Conservation (phyloP, 2,888 invertebrate species). For the Pandemis corylana region DNA sequence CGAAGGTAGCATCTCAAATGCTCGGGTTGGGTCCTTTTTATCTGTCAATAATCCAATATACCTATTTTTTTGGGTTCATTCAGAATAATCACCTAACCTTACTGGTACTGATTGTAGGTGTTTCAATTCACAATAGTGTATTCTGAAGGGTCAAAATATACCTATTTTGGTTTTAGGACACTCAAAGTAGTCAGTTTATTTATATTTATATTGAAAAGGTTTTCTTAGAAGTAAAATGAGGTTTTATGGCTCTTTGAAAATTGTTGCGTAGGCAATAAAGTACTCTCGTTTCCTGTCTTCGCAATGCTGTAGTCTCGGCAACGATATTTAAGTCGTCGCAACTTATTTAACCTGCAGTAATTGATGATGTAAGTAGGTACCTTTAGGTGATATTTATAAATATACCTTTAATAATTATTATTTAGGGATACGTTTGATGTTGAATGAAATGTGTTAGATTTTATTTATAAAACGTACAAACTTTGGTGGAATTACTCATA, state of each 20-base stretch:
- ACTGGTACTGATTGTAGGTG: slow-evolving; percentile 7
- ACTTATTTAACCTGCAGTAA: background rate
- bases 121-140: background rate
- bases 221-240: too few relatives aligned
- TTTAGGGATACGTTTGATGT: too few relatives aligned
- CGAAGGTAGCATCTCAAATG: slow-evolving; percentile 23
- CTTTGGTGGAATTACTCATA: background rate
- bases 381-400: too few relatives aligned
- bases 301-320: background rate
- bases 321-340: background rate
- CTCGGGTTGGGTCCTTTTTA: slow-evolving; percentile 21
- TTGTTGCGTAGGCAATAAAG: background rate
- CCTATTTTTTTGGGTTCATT: slow-evolving; percentile 14
- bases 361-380: too few relatives aligned
- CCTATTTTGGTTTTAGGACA: background rate
- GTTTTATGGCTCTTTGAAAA: too few relatives aligned
- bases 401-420: too few relatives aligned
- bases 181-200: background rate
- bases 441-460: background rate
- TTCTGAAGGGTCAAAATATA: background rate
- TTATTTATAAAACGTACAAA: background rate
- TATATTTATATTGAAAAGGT: background rate
- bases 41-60: slow-evolving; percentile 4
- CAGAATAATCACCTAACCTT: background rate
- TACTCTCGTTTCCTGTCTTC: background rate